Conservation (phyloP, 2,888 invertebrate genomes). For the Ecliptopera silaceata region DNA sequence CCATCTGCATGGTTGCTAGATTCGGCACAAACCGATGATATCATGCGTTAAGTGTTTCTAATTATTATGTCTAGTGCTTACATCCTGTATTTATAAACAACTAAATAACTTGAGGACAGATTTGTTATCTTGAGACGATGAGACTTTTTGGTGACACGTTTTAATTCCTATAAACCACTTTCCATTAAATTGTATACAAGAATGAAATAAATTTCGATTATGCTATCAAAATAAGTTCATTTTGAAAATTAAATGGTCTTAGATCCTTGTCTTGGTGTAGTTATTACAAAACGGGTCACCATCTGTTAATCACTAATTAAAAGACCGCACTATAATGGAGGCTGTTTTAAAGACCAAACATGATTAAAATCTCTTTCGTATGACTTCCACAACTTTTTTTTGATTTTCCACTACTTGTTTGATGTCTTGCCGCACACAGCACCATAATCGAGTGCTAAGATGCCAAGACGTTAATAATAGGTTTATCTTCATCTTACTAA, state of each 20-base stretch:
- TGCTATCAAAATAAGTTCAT: too few relatives aligned
- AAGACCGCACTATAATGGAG: too few relatives aligned
- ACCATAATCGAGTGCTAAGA: neutral
- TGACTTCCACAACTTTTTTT: neutral
- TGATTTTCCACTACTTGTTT: neutral
- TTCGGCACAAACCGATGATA: conserved; percentile 21
- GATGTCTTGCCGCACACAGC: neutral
- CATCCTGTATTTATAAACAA: conserved; percentile 9
- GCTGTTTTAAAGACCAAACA: too few relatives aligned
- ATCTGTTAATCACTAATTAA: too few relatives aligned
- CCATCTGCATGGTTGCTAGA: conserved; percentile 2
- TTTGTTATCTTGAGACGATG: neutral
- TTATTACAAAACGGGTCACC: too few relatives aligned
- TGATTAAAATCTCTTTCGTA: neutral
- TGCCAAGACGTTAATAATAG: neutral
- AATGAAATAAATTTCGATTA: too few relatives aligned
- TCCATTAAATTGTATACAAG: too few relatives aligned
- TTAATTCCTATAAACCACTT: too few relatives aligned
- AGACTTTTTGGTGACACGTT: too few relatives aligned
- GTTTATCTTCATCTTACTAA: conserved; percentile 5
- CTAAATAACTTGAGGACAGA: neutral
- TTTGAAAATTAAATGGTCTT: too few relatives aligned
- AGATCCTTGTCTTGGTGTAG: too few relatives aligned
- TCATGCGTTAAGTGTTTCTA: conserved; percentile 24
- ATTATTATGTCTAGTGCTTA: conserved; percentile 11